Conservation (phyloP, 2,113 vertebrate species). For the Lagopus leucura region DNA sequence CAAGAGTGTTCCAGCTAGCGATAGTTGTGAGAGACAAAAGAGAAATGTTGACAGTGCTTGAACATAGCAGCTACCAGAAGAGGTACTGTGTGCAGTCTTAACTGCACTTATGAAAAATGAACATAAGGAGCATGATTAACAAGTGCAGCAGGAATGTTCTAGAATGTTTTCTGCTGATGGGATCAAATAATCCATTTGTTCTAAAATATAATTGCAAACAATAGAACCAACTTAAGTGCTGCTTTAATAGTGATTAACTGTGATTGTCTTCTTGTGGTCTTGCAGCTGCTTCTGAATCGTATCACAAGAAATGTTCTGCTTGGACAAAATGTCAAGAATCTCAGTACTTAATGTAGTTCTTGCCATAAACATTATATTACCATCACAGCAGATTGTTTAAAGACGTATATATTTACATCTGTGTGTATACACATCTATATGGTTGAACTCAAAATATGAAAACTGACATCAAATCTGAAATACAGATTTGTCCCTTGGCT, state of each 20-base stretch:
- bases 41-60: not conserved
- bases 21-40: not conserved
- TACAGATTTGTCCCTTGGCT: not conserved
- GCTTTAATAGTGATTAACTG: not conserved
- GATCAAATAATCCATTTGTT: not conserved
- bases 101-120: not conserved
- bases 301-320: not conserved
- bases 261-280: not conserved
- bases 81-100: not conserved
- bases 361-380: not conserved
- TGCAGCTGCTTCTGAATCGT: not conserved
- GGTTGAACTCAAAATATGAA: not conserved
- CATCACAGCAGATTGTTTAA: not conserved
- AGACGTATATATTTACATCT: not conserved
- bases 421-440: not conserved
- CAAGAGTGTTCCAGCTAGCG: not conserved
- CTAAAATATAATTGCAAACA: not conserved
- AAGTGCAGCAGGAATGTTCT: not conserved
- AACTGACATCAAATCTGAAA: not conserved
- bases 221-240: not conserved
- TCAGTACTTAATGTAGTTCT: not conserved
- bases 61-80: not conserved
- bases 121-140: not conserved
- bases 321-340: not conserved
- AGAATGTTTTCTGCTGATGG: not conserved